These are phyloP conservation scores for Antennarius maculatus DNA, from an alignment of 2,797 vertebrate species.

Conservation along the genomic window DNA sequence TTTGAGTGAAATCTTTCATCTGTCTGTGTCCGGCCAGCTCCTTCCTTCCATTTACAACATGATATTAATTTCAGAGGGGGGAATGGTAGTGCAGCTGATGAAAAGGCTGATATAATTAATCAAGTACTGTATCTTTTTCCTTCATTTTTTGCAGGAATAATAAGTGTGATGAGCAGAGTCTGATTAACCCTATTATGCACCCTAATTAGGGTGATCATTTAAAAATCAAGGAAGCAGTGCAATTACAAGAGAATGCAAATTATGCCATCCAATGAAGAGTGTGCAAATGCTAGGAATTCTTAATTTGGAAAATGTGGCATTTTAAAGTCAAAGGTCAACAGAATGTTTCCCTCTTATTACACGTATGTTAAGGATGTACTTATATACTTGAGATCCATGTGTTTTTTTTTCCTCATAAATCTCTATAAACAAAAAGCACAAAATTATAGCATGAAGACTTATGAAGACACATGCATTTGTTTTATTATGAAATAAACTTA, in stretches of 20 bases:
- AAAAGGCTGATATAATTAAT: conserved; percentile 94
- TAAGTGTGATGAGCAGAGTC: conserved; percentile 85
- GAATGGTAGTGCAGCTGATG: conserved; percentile 83
- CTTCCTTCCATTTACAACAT: conserved; percentile 94
- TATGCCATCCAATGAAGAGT: conserved; percentile 79
- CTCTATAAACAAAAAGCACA: too few species aligned
- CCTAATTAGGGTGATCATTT: conserved; percentile 89
- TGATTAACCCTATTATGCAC: conserved; percentile 88
- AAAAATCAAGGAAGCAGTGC: conserved; percentile 87
- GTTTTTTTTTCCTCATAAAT: conserved; percentile 17
- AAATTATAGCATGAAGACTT: too few species aligned
- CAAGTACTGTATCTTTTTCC: conserved; percentile 89
- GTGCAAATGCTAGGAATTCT: conserved; percentile 79
- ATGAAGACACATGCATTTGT: too few species aligned
- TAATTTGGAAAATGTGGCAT: conserved; percentile 80
- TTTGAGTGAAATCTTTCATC: conserved; percentile 95
- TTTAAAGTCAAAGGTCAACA: conserved; percentile 75
- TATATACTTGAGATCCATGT: conserved; percentile 39
- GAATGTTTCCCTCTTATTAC: conserved; percentile 47
- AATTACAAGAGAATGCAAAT: conserved; percentile 87
- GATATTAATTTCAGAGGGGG: conserved; percentile 88
- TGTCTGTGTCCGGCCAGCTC: conserved; percentile 89
- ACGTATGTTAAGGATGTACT: conserved; percentile 39
- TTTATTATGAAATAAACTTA: too few species aligned
- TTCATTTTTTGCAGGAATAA: conserved; percentile 88